Evolutionary conservation across 2,888 invertebrate species (phyloP).

Genomic region (Caenorhabditis doughertyi): DNA sequence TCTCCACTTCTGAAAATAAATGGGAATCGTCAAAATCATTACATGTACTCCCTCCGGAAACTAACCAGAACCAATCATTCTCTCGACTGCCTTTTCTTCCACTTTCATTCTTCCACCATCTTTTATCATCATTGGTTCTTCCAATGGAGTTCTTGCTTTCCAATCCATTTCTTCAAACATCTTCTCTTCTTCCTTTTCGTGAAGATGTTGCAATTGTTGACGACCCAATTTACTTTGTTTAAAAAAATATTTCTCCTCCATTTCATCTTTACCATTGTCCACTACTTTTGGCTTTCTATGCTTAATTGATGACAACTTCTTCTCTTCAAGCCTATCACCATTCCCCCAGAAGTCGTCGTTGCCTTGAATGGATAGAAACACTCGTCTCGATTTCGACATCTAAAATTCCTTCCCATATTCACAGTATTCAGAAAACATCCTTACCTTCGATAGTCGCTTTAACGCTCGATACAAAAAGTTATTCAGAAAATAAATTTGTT

Average conservation of each 20-base stretch:
- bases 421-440: neutral
- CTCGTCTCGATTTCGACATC: slow-evolving; percentile 69
- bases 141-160: slow-evolving; percentile 1
- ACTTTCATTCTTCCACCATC: neutral
- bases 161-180: neutral
- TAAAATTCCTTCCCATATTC: neutral
- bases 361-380: slow-evolving; percentile 62
- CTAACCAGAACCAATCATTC: slow-evolving; percentile 7
- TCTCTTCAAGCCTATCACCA: slow-evolving; percentile 39
- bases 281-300: neutral
- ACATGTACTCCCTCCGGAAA: too few species aligned
- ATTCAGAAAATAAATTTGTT: slow-evolving; percentile 34
- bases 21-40: neutral
- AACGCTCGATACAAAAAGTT: slow-evolving; percentile 45
- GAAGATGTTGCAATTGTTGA: slow-evolving; percentile 10
- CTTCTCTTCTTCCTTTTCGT: slow-evolving; percentile 12
- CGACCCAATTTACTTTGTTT: slow-evolving; percentile 42
- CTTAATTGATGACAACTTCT: slow-evolving; percentile 20
- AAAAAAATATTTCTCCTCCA: slow-evolving; percentile 46
- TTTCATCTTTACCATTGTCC: slow-evolving; percentile 31
- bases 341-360: slow-evolving; percentile 70
- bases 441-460: slow-evolving; percentile 54
- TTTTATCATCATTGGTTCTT: neutral
- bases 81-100: neutral
- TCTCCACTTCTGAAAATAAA: slow-evolving; percentile 19